phyloP scores from a whole-genome alignment of 2,797 vertebrate species.

The Hirundo rustica region DNA sequence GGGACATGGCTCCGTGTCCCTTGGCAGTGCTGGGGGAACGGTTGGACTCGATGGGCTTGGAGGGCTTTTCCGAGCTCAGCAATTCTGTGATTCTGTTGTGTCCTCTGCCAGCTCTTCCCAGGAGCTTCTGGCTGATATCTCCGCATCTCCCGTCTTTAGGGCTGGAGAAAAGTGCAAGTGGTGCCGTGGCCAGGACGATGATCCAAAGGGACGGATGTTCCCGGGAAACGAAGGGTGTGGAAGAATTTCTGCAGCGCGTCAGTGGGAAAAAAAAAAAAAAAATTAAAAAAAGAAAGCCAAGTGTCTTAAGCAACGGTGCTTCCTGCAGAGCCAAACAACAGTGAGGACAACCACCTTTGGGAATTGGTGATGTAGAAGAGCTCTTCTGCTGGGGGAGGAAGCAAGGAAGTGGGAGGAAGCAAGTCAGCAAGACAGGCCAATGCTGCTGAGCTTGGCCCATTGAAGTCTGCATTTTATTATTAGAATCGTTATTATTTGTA shows the following conservation, averaged over 20 bases:
- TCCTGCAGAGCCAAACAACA: constrained; percentile 62
- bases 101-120: neutral
- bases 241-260: neutral
- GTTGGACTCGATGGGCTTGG: neutral
- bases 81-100: accelerated
- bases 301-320: constrained; percentile 48
- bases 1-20: neutral
- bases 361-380: constrained; percentile 54
- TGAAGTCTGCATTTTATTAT: constrained; percentile 62
- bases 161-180: neutral
- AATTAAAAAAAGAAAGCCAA: neutral
- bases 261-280: neutral
- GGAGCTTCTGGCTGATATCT: neutral
- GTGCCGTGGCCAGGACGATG: accelerated
- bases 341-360: constrained; percentile 43
- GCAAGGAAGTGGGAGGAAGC: constrained; percentile 55
- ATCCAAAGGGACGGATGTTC: neutral
- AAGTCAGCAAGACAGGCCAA: constrained; percentile 44
- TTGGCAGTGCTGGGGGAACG: accelerated
- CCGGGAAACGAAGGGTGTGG: constrained; percentile 20
- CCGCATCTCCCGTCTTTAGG: neutral
- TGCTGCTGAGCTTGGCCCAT: constrained; percentile 17
- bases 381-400: neutral
- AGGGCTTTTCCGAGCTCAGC: neutral
- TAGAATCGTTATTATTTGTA: constrained; percentile 56